Evolutionary conservation across 2,113 vertebrate genomes (phyloP), one percentile per base, ranked within the genome.

Genomic region (Typhlomys cinereus): DNA sequence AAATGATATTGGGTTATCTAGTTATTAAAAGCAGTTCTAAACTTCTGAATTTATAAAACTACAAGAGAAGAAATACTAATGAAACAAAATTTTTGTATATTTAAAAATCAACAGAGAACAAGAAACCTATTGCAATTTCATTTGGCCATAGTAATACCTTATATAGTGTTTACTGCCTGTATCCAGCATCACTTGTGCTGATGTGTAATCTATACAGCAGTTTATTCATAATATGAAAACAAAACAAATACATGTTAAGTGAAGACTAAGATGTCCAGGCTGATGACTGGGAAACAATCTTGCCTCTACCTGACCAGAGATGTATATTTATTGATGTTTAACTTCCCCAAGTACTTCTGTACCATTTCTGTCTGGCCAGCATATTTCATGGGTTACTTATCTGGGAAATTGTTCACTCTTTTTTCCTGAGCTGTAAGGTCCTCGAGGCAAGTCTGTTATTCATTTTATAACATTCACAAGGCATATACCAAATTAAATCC

Each of bases 21-120:
- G 44, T 90, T 89, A 59, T 70, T 88, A 84, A 92, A 93, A 48
- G 9, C 54, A 80, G 39, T 89, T 83, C 84, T 87, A 83, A 92
- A 79, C 31, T 61, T 73, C 31, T 59, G 46, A 50, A 81, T 52
- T 93, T 84, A 69, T 12, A 7, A 76, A 79, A 92, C 5, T 79
- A 50, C n/a, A 76, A 67, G 41, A 82, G 86, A 50, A 61, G 79
- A 96, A 93, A 79, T 71, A 76, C 11, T 41, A 87, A 70, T 34
- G 34, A 81, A 90, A 62, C 39, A 15, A 9, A 4, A 18, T 70
- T 59, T 81, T 69, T 34, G 29, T 75, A 66, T 54, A 67, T 15
- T 39, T 66, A 69, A 79, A 94, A 89, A 25, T 82, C 52, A 79
- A 50, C 44, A 71, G 10, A 70, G 46, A 85, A 9, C 7, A 61